Conservation (phyloP, 2,888 invertebrate species). For the Tridacna crocea region DNA sequence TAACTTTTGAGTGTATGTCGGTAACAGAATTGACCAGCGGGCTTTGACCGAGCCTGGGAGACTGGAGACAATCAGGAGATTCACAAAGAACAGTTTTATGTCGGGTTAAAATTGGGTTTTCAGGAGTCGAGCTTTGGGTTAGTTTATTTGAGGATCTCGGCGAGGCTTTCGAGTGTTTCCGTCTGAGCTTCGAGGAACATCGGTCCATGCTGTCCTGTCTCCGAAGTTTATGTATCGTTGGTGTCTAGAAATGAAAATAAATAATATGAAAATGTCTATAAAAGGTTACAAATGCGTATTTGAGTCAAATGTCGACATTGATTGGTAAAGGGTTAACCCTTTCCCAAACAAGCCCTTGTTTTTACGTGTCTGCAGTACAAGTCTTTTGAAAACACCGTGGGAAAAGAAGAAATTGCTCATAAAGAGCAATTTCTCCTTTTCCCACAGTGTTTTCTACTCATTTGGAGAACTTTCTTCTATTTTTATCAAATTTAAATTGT, state of each 20-base stretch:
- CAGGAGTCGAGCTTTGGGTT: neutral
- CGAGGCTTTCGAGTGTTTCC: constrained; percentile 23
- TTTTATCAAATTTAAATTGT: too few relatives aligned
- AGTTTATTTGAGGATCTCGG: constrained; percentile 19
- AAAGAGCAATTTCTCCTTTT: too few relatives aligned
- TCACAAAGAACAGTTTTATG: constrained; percentile 32
- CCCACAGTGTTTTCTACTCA: too few relatives aligned
- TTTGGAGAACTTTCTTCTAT: too few relatives aligned
- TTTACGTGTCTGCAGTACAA: too few relatives aligned
- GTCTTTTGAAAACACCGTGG: too few relatives aligned
- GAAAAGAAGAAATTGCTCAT: too few relatives aligned
- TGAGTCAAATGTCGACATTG: too few relatives aligned
- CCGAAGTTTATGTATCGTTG: constrained; percentile 25
- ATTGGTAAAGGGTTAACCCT: too few relatives aligned
- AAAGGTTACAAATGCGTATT: too few relatives aligned
- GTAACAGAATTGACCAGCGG: constrained; percentile 18
- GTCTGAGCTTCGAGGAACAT: constrained; percentile 7
- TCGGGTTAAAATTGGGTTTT: constrained; percentile 28
- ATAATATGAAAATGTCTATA: neutral
- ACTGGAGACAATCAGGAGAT: constrained; percentile 24
- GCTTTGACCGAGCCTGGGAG: constrained; percentile 26
- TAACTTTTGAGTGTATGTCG: constrained; percentile 12
- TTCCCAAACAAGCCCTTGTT: too few relatives aligned
- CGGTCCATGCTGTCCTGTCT: constrained; percentile 8
- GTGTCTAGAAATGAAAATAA: constrained; percentile 7